phyloP scores from a whole-genome alignment of 2,888 invertebrate species.

The Zootermopsis nevadensis region DNA sequence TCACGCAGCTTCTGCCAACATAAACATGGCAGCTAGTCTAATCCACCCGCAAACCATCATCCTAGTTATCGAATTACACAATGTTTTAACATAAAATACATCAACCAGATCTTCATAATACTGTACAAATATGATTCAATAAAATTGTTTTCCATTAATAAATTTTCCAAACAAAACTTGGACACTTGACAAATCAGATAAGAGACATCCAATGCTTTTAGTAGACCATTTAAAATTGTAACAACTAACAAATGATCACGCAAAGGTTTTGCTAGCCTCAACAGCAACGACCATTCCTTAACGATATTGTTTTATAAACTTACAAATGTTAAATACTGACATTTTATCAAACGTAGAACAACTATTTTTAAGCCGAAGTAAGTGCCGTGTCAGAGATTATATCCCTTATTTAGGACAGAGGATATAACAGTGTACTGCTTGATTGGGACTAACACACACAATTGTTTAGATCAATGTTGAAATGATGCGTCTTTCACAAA shows the following conservation, averaged over 20 bases:
- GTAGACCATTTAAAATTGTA: neutral
- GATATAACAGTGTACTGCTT: too few species aligned
- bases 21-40: neutral
- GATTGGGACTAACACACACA: too few species aligned
- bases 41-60: constrained; percentile 11
- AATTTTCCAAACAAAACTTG: neutral
- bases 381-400: too few species aligned
- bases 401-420: too few species aligned
- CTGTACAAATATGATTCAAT: constrained; percentile 20
- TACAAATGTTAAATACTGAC: neutral
- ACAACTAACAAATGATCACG: constrained; percentile 22
- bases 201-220: neutral
- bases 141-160: constrained; percentile 13
- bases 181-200: constrained; percentile 28
- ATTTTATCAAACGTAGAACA: neutral
- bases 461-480: too few species aligned
- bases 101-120: constrained; percentile 30
- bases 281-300: neutral
- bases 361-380: too few species aligned
- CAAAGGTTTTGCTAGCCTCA: neutral
- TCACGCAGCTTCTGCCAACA: constrained; percentile 2
- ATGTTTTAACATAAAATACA: constrained; percentile 7
- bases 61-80: constrained; percentile 11
- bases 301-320: neutral
- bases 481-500: too few species aligned